Percentiles rank a stretch among this genome's conserved stretches.
These are phyloP conservation scores for Trichopoda pennipes DNA, from an alignment of 2,888 invertebrate genomes.

Conservation along the genomic window DNA sequence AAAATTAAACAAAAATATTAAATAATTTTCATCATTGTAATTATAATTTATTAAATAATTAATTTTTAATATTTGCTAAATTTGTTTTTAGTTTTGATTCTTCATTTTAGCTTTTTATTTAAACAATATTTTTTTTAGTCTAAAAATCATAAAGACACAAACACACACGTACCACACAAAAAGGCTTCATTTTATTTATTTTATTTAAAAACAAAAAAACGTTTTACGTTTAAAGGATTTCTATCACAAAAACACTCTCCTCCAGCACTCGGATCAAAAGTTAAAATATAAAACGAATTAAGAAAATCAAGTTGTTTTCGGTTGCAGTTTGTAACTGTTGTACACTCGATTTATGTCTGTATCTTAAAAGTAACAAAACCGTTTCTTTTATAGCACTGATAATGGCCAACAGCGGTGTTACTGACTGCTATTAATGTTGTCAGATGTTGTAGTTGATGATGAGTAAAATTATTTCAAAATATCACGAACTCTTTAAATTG, in stretches of 20 bases:
- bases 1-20: no score
- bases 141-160: background rate
- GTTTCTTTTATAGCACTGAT: conserved; percentile 79
- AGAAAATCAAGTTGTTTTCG: conserved; percentile 27
- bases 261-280: conserved; percentile 29
- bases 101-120: background rate
- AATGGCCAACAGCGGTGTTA: conserved; percentile 49
- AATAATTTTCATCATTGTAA: no score
- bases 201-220: conserved; percentile 34
- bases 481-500: conserved; percentile 62
- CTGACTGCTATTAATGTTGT: background rate
- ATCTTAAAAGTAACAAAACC: conserved; percentile 78
- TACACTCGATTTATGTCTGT: conserved; percentile 74
- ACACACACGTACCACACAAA: conserved; percentile 78
- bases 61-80: background rate
- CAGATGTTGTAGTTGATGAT: conserved; percentile 34
- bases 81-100: background rate
- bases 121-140: background rate
- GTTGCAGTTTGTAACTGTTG: conserved; percentile 49
- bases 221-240: conserved; percentile 57
- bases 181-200: conserved; percentile 77
- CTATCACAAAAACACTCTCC: conserved; percentile 43
- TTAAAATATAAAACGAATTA: conserved; percentile 29
- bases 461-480: conserved; percentile 56
- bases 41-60: background rate